Evolutionary conservation across 2,113 vertebrate genomes (phyloP).

Genomic region (Embiotoca jacksoni): DNA sequence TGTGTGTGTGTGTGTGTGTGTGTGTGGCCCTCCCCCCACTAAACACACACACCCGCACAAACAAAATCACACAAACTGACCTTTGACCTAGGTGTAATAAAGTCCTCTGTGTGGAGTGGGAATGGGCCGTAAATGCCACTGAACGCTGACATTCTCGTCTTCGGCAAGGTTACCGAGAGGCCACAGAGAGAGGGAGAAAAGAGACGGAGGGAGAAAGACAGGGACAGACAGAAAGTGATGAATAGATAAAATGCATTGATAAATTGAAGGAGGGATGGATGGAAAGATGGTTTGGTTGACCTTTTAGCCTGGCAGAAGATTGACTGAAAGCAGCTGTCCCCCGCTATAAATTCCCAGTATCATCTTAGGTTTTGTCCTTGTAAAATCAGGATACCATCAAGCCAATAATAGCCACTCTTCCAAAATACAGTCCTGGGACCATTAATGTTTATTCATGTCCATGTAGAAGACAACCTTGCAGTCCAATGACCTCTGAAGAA

Average conservation of each 20-base stretch:
- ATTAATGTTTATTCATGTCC: constrained; percentile 21
- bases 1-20: not conserved
- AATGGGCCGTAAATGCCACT: constrained; percentile 74
- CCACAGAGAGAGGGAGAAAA: constrained; percentile 19
- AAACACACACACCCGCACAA: constrained; percentile 8
- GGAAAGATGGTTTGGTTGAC: constrained; percentile 59
- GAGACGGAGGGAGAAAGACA: constrained; percentile 6
- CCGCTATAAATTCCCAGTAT: constrained; percentile 34
- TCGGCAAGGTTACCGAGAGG: constrained; percentile 64
- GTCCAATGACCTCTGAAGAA: not conserved
- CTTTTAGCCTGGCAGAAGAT: constrained; percentile 61
- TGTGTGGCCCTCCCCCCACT: not conserved
- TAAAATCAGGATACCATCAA: constrained; percentile 44
- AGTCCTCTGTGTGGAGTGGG: constrained; percentile 51
- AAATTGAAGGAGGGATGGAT: constrained; percentile 29
- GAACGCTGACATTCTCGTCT: constrained; percentile 69
- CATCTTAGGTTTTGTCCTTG: constrained; percentile 34
- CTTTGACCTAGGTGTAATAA: constrained; percentile 71
- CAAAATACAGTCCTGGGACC: constrained; percentile 31
- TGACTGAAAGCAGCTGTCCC: constrained; percentile 52
- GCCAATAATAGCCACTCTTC: constrained; percentile 41
- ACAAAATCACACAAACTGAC: constrained; percentile 51
- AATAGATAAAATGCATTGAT: constrained; percentile 42
- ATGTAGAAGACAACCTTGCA: not conserved
- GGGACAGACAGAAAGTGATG: constrained; percentile 50